Evolutionary conservation across 1,140 invertebrate genomes (phyloP), one percentile per base, ranked within the genome.

Genomic region (Phortica variegata): DNA sequence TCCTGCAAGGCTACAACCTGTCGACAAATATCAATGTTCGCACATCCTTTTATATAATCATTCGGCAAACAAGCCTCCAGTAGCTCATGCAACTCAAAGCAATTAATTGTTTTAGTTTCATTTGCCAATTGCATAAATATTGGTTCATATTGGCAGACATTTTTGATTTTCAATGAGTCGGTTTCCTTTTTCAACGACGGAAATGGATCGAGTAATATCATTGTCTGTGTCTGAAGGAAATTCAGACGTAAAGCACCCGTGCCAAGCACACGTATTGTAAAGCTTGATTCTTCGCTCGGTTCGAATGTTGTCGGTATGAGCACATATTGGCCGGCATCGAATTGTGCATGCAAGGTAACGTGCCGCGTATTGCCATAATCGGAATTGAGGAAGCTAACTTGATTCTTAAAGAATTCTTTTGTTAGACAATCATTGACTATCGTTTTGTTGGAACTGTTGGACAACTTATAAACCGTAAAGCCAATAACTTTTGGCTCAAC

Each of bases 1-100:
- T 94, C 91, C 78, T 95, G 84, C 8, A 91, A 86, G 0, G 93
- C 79, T 2, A 95, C 87, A 10, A 95, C 88, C 80, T 95, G 91
- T 50, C 91, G 80, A 72, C 92, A 95, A 10, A 94, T 91, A 78
- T 95, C 92, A 54, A 95, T 85, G 31, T 88, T 93, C 0, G 92
- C 92, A 77, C 91, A 95, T 51, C 91, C 94, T 74, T 94, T 95
- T 40, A 96, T 93, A 60, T 95, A 95, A 80, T 96, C 92, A 78
- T 96, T 95, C 4, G 92, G 93, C 50, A 96, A 79, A 78, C 91
- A 95, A 9, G 89, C 90, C 70, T 95, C 92, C 10, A 96, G 77
- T 13, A 95, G 78, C 75, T 96, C 93, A 74, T 95, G 91, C 9
- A 96, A 79, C 73, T 95, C 92, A 63, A 95, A 96, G 7, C 90